Percentiles rank a stretch among this genome's conserved stretches.
Evolutionary conservation across 2,797 vertebrate species (phyloP).

Genomic region (Danio choprae): DNA sequence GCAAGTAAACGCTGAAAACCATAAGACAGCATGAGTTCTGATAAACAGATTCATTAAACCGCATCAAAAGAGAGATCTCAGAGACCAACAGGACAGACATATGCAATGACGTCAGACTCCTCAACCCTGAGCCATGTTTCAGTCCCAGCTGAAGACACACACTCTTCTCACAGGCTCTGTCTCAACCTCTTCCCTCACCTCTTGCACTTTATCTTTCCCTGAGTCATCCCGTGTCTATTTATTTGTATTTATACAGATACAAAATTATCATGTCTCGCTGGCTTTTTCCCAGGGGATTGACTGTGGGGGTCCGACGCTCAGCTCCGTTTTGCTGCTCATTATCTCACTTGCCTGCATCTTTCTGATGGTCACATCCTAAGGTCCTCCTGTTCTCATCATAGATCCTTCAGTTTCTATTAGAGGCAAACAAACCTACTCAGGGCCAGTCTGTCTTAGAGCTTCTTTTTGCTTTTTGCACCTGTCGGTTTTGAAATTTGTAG

Average conservation of each 20-base stretch:
- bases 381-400: constrained; percentile 45
- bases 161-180: constrained; percentile 75
- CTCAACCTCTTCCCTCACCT: constrained; percentile 35
- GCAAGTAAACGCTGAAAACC: neutral
- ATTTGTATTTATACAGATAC: constrained; percentile 42
- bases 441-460: neutral
- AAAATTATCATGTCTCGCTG: constrained; percentile 49
- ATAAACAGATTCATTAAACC: constrained; percentile 47
- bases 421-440: neutral
- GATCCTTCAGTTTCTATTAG: constrained; percentile 3
- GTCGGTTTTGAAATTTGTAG: no score
- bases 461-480: no score
- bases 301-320: constrained; percentile 35
- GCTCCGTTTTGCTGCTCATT: constrained; percentile 63
- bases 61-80: constrained; percentile 48
- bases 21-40: constrained; percentile 10
- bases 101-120: constrained; percentile 71
- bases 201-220: constrained; percentile 46
- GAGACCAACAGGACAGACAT: constrained; percentile 62
- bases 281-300: constrained; percentile 45
- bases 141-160: constrained; percentile 76
- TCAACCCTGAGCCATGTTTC: constrained; percentile 73
- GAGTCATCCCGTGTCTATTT: constrained; percentile 49
- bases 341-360: constrained; percentile 56
- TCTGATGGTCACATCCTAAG: constrained; percentile 44